Evolutionary conservation across 2,888 invertebrate species (phyloP).

Genomic region (Mythimna lalbum): DNA sequence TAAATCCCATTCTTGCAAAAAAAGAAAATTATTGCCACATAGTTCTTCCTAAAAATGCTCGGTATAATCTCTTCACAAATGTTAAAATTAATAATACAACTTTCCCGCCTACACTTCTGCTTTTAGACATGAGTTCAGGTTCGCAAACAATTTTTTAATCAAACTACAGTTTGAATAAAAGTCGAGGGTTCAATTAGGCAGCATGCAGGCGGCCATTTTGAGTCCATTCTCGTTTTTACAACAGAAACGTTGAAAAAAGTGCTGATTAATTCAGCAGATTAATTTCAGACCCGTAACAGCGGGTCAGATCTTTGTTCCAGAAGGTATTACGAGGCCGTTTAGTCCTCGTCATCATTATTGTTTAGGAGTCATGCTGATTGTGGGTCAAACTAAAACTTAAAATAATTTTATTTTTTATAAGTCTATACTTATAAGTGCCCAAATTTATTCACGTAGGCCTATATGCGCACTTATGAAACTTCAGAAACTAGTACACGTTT

Average conservation of each 20-base stretch:
- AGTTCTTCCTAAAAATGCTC: no score
- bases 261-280: constrained; percentile 32
- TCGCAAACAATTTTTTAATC: constrained; percentile 35
- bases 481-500: no score
- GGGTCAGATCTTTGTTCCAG: not conserved
- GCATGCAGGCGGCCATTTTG: not conserved
- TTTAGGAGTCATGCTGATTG: no score
- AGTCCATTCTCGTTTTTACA: constrained; percentile 7
- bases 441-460: no score
- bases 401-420: not conserved
- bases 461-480: no score
- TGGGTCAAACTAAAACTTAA: not conserved
- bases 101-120: not conserved
- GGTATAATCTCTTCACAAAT: not conserved
- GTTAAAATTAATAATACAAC: not conserved
- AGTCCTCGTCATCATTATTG: no score
- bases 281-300: not conserved
- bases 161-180: constrained; percentile 32
- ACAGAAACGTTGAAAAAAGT: constrained; percentile 18
- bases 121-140: not conserved
- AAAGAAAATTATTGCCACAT: no score
- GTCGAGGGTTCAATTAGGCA: constrained; percentile 39
- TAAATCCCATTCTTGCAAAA: no score
- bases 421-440: no score
- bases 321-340: not conserved